Evolutionary conservation across 1,140 invertebrate genomes (phyloP).

Genomic region (Whitmania pigra): DNA sequence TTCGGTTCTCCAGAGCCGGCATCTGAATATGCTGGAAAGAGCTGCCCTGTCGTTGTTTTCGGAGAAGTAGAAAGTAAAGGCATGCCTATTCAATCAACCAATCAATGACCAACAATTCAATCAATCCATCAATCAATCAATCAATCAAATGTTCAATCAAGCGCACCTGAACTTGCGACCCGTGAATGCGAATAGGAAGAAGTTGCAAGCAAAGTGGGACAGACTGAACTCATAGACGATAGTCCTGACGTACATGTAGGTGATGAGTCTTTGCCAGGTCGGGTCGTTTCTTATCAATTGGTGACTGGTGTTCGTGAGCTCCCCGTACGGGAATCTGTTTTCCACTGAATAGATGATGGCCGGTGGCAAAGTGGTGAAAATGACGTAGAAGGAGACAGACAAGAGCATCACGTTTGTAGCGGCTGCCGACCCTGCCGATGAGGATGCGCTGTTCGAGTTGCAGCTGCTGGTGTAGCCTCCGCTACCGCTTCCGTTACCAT

Average conservation of each 20-base stretch:
- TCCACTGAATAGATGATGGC: conserved; percentile 36
- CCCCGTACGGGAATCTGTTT: conserved; percentile 18
- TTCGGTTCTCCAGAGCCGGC: too few relatives aligned
- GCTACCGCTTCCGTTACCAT: neutral
- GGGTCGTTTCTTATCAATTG: conserved; percentile 28
- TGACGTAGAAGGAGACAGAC: conserved; percentile 39
- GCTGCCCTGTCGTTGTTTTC: too few relatives aligned
- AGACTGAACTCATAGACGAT: conserved; percentile 36
- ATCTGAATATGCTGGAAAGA: too few relatives aligned
- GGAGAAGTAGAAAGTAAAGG: too few relatives aligned
- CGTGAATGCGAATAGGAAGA: conserved; percentile 38
- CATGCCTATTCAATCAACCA: conserved; percentile 1
- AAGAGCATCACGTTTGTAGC: conserved; percentile 37
- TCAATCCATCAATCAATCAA: neutral
- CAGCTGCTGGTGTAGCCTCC: neutral
- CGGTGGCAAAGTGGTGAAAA: conserved; percentile 36
- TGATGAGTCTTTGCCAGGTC: conserved; percentile 33
- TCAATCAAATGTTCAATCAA: neutral
- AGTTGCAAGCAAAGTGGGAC: conserved; percentile 40
- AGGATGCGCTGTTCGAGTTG: conserved; percentile 25
- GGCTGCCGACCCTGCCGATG: conserved; percentile 4
- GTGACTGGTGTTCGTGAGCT: conserved; percentile 10
- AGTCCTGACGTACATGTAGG: conserved; percentile 32
- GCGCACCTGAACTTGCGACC: conserved; percentile 33
- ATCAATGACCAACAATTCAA: neutral